Evolutionary conservation across 2,888 invertebrate genomes (phyloP).

Genomic region (Helleia helle): DNA sequence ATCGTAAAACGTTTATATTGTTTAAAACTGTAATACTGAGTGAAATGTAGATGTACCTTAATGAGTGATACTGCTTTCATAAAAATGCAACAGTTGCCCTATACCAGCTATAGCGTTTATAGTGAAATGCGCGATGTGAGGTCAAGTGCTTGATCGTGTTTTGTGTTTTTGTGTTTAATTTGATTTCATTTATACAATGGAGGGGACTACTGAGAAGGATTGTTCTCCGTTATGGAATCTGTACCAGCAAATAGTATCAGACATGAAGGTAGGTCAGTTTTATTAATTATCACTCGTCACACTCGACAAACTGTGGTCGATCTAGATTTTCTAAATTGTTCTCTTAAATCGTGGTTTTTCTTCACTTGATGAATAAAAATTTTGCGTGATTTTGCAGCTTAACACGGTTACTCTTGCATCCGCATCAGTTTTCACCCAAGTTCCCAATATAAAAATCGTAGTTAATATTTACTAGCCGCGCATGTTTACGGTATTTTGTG

Average conservation of each 20-base stretch:
- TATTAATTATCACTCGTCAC: conserved; percentile 21
- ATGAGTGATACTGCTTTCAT: conserved; percentile 23
- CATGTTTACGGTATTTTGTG: too few relatives aligned
- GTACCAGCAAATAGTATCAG: conserved; percentile 95
- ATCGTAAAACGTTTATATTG: conserved; percentile 38
- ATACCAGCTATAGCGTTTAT: conserved; percentile 38
- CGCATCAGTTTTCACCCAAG: conserved; percentile 10
- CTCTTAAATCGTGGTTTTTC: conserved; percentile 35
- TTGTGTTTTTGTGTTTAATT: conserved; percentile 38
- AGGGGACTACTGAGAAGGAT: conserved; percentile 84
- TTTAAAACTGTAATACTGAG: conserved; percentile 37
- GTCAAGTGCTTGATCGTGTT: conserved; percentile 40
- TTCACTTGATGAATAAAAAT: conserved; percentile 21
- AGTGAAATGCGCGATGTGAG: conserved; percentile 35
- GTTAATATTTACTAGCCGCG: too few relatives aligned
- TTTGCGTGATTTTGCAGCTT: conserved; percentile 13
- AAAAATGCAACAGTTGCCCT: conserved; percentile 59
- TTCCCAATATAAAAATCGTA: too few relatives aligned
- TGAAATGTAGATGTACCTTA: conserved; percentile 54
- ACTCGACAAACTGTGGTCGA: conserved; percentile 24
- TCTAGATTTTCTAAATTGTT: conserved; percentile 38
- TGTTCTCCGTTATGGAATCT: conserved; percentile 93
- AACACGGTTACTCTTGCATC: conserved; percentile 12
- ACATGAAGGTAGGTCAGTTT: conserved; percentile 90
- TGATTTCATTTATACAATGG: conserved; percentile 74